A percentile compares a stretch with the other conserved stretches of the same genome.
These are phyloP conservation scores for Catostylus mosaicus DNA, from an alignment of 30 jellyfish, hydroid and myxozoan genomes.

Conservation along the genomic window DNA sequence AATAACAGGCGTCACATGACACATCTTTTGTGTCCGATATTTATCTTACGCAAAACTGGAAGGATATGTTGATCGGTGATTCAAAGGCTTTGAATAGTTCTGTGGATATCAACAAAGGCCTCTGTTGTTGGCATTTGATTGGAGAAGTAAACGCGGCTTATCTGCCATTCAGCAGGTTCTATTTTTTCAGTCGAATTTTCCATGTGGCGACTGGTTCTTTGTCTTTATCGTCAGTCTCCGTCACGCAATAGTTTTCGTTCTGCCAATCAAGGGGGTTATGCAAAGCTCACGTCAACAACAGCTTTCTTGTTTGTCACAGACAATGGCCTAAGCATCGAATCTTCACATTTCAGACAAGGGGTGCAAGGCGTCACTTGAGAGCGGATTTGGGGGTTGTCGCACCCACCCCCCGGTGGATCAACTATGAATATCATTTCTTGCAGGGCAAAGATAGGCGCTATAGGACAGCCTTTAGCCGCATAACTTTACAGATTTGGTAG, in stretches of 20 bases:
- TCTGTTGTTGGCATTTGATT: slow-evolving; percentile 37
- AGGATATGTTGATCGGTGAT: slow-evolving; percentile 46
- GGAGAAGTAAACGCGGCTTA: slow-evolving; percentile 54
- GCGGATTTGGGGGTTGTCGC: no score
- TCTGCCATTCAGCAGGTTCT: slow-evolving; percentile 37
- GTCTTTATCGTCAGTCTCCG: slow-evolving; percentile 33
- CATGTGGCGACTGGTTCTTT: slow-evolving; percentile 80
- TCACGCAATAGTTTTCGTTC: slow-evolving; percentile 45
- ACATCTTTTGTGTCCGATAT: slow-evolving; percentile 22
- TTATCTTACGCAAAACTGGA: slow-evolving; percentile 50
- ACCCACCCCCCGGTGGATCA: no score
- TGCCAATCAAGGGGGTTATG: slow-evolving; percentile 22
- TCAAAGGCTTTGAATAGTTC: slow-evolving; percentile 26
- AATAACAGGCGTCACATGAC: slow-evolving; percentile 29
- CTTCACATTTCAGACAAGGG: neutral
- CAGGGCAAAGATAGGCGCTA: no score
- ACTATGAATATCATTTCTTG: no score
- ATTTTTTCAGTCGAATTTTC: slow-evolving; percentile 39
- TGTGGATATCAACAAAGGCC: slow-evolving; percentile 12
- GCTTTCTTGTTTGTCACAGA: neutral
- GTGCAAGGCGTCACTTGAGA: neutral
- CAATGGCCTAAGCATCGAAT: neutral
- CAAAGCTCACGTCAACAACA: neutral
- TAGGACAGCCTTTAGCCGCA: no score
- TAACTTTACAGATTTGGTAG: no score